Conservation (phyloP, 2,797 vertebrate species). For the Philypnodon macrostomus region DNA sequence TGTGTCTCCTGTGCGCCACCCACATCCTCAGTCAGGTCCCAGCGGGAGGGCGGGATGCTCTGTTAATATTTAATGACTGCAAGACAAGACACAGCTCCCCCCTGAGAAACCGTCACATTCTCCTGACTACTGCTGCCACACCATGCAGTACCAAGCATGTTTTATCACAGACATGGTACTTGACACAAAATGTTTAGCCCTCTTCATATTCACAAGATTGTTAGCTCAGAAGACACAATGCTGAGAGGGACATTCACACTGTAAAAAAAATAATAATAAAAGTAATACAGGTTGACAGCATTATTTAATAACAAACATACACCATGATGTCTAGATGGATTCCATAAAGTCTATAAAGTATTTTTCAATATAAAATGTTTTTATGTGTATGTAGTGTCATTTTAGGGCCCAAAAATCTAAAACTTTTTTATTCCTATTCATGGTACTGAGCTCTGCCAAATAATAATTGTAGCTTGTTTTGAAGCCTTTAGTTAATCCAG, state of each 20-base stretch:
- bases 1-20: constrained; percentile 25
- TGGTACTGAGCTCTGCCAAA: no score
- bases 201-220: neutral
- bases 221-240: neutral
- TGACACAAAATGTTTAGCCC: neutral
- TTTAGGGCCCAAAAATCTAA: no score
- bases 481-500: no score
- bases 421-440: no score
- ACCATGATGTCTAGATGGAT: no score
- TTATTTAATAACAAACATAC: no score
- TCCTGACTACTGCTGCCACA: constrained; percentile 1
- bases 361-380: no score
- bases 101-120: constrained; percentile 16
- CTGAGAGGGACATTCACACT: neutral
- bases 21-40: constrained; percentile 57
- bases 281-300: no score
- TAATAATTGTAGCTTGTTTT: no score
- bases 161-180: neutral
- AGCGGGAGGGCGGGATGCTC: constrained; percentile 46
- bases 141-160: neutral
- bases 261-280: no score
- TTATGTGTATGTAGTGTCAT: no score
- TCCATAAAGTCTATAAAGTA: no score
- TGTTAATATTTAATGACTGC: constrained; percentile 74
- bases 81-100: constrained; percentile 51